phyloP scores from a whole-genome alignment of 2,113 vertebrate genomes.

The Chitala chitala region DNA sequence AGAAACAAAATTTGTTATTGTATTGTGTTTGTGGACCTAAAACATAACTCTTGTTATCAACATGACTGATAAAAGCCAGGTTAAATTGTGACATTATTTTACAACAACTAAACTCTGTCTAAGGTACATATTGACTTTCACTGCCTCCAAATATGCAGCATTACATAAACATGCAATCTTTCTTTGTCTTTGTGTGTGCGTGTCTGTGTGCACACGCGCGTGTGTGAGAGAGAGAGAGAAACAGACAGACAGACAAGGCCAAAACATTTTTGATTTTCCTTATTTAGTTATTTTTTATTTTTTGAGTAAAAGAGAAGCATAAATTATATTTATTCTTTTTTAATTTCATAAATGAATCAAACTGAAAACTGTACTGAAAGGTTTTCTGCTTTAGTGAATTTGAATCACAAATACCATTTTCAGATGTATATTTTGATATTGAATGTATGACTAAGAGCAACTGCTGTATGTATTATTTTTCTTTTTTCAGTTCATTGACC shows the following conservation, averaged over 20 bases:
- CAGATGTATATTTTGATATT: too few species aligned
- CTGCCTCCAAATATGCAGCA: constrained; percentile 6
- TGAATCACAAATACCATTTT: too few species aligned
- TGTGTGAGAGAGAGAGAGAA: too few species aligned
- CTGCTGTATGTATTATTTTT: too few species aligned
- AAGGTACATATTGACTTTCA: background rate
- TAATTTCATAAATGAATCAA: constrained; percentile 47
- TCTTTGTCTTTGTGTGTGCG: constrained; percentile 35
- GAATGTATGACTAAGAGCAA: too few species aligned
- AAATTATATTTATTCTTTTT: constrained; percentile 17
- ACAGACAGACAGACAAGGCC: too few species aligned
- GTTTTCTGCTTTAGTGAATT: background rate
- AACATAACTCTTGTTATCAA: too few species aligned
- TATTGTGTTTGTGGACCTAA: background rate
- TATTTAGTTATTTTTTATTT: constrained; percentile 20
- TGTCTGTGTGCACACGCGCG: too few species aligned
- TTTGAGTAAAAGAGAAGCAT: constrained; percentile 22
- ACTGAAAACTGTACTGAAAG: background rate
- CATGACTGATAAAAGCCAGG: too few species aligned
- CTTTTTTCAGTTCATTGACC: background rate
- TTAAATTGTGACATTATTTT: background rate
- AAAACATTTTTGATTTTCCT: constrained; percentile 44
- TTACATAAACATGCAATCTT: constrained; percentile 23
- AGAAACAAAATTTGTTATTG: background rate
- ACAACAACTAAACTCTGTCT: background rate